A percentile compares a stretch with the other conserved stretches of the same genome.
Conservation (phyloP, 2,113 vertebrate genomes). For the Protobothrops mucrosquamatus region DNA sequence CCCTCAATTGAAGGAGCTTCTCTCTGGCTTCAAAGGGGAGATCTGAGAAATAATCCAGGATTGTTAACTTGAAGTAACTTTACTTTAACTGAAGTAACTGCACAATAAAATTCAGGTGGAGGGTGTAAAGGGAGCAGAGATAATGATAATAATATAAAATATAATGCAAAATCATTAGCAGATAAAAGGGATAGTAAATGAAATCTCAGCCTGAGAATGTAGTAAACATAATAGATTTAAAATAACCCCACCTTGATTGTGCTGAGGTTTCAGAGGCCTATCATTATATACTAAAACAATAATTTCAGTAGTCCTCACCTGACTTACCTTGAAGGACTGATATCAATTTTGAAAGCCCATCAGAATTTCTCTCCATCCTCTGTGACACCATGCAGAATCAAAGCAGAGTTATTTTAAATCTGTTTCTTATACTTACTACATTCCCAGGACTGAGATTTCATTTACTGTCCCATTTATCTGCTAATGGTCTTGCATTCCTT, state of each 20-base stretch:
- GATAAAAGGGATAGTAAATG: neutral
- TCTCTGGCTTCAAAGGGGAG: neutral
- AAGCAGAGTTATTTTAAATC: neutral
- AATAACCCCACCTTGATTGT: neutral
- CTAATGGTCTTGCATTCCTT: neutral
- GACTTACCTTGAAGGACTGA: neutral
- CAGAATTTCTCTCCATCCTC: neutral
- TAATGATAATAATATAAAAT: neutral
- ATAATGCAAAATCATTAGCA: neutral
- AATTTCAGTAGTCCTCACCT: neutral
- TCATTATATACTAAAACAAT: neutral
- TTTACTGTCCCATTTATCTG: neutral
- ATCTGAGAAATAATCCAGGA: neutral
- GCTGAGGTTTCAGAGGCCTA: neutral
- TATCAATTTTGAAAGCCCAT: neutral
- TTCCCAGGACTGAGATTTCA: neutral
- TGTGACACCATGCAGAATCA: neutral
- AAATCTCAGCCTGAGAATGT: neutral
- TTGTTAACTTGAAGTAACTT: neutral
- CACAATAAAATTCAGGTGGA: neutral
- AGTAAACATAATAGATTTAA: neutral
- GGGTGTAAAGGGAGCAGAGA: neutral
- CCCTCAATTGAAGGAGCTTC: neutral
- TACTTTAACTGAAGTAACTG: neutral
- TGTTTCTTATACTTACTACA: neutral